Evolutionary conservation across 2,797 vertebrate species (phyloP), one percentile per base, ranked within the genome.

Genomic region (Enoplosus armatus): DNA sequence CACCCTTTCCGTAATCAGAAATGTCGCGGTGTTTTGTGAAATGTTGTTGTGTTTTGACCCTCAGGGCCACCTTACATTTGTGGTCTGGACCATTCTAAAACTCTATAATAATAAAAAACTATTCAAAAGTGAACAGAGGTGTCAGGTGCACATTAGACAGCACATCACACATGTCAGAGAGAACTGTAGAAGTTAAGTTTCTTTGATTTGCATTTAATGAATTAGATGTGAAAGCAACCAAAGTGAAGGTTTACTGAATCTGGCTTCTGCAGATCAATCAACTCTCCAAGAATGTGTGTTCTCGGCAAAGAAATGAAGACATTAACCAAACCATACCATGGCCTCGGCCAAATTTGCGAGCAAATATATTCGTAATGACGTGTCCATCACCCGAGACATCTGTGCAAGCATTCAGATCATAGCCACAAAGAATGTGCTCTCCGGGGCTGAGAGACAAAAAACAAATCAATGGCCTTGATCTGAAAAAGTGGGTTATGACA

Each of bases 381-480:
- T 73, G 27, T 35, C 50, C 35, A 51, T 85, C 67, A 51, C 5
- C 51, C 22, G 9, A 50, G 58, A 76, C 31, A 61, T 68, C 31
- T 68, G 50, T 66, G 47, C 26, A 18, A 61, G 33, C 24, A 50
- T 26, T 65, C 22, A 47, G 37, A 72, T 66, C n/a, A 67, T 68
- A 26, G 37, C 4, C 47, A 43, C 51, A 26, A 24, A 72, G 59
- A 47, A 29, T 29, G 18, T 58, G 37, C 27, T 50, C 41, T 33
- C 26, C 15, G 3, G 22, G 26, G 60, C 37, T 77, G 22, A 59
- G 37, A 26, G 20, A 80, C 48, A 53, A 68, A 80, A n/a, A 78
- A 67, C 37, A 64, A 76, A 81, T 77, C 35, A 29, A 64, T 77
- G 45, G 31, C 65, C 47, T 75, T 82, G 62, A 75, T 80, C 48